These are phyloP conservation scores for Hemibagrus guttatus DNA, from an alignment of 2,797 vertebrate genomes.

Conservation along the genomic window DNA sequence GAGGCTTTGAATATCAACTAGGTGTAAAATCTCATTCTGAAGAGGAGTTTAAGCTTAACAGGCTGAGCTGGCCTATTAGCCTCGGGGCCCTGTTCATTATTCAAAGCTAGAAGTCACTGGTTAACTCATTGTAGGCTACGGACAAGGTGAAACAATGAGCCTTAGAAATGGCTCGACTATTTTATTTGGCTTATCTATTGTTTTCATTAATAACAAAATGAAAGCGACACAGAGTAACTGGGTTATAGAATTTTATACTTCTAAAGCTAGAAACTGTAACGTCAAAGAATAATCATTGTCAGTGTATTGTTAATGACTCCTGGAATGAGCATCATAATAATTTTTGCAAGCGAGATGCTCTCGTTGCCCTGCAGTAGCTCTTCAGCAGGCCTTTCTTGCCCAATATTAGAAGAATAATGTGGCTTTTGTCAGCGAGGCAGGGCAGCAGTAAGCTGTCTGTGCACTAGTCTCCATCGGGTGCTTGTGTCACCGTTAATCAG, in stretches of 20 bases:
- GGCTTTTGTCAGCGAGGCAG: constrained; percentile 26
- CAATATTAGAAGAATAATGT: constrained; percentile 27
- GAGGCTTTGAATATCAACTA: background rate
- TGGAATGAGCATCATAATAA: background rate
- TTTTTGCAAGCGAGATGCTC: background rate
- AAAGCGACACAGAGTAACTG: background rate
- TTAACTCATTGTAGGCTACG: background rate
- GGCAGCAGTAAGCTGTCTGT: constrained; percentile 33
- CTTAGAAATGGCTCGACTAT: background rate
- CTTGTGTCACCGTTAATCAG: constrained; percentile 52
- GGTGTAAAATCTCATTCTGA: background rate
- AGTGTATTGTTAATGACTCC: background rate
- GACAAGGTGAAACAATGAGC: background rate
- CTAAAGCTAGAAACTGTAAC: background rate
- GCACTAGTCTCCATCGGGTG: constrained; percentile 43
- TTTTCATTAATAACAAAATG: background rate
- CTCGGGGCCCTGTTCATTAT: constrained; percentile 4
- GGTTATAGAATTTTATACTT: background rate
- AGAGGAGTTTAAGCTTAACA: background rate
- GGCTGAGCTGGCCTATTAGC: background rate
- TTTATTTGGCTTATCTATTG: background rate
- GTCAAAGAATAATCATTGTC: background rate
- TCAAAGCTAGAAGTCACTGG: constrained; percentile 2
- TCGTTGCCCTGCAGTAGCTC: constrained; percentile 10
- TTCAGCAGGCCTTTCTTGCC: constrained; percentile 1